These are phyloP conservation scores for Paedocypris sp. DNA, from an alignment of 2,113 vertebrate species.

Conservation along the genomic window DNA sequence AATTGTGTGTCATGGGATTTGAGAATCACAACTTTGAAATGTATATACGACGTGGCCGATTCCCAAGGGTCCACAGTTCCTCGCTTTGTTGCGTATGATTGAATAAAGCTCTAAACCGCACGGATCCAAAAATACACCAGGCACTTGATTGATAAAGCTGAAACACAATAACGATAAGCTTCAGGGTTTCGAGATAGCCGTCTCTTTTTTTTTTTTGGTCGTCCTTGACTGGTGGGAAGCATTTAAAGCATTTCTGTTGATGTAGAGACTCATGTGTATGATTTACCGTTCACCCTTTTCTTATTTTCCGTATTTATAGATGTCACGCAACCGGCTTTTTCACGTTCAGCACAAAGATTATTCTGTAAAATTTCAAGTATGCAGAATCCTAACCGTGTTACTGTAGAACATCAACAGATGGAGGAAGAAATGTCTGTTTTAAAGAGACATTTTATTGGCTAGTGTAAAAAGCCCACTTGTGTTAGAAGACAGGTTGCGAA, in stretches of 20 bases:
- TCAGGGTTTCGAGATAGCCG: not conserved
- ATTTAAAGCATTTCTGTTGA: not conserved
- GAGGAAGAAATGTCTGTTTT: not conserved
- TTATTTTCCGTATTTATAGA: no score
- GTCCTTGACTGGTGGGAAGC: not conserved
- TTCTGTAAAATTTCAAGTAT: no score
- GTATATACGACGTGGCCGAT: constrained; percentile 28
- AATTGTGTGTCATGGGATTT: constrained; percentile 23
- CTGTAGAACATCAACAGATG: constrained; percentile 6
- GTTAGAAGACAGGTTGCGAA: not conserved
- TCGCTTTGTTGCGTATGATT: not conserved
- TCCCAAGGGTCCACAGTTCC: constrained; percentile 14
- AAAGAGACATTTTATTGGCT: constrained; percentile 5
- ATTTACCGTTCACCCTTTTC: no score
- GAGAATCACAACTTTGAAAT: constrained; percentile 21
- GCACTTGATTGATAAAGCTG: not conserved
- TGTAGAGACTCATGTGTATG: no score
- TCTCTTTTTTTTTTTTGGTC: not conserved
- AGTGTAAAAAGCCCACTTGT: constrained; percentile 4
- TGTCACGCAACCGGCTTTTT: no score
- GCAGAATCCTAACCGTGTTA: not conserved
- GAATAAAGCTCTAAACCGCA: not conserved
- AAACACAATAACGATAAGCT: not conserved
- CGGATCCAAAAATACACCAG: not conserved
- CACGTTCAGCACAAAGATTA: no score